A percentile compares a stretch with the other conserved stretches of the same genome.
phyloP scores from a whole-genome alignment of 2,888 invertebrate genomes.

The Hetaerina titia region DNA sequence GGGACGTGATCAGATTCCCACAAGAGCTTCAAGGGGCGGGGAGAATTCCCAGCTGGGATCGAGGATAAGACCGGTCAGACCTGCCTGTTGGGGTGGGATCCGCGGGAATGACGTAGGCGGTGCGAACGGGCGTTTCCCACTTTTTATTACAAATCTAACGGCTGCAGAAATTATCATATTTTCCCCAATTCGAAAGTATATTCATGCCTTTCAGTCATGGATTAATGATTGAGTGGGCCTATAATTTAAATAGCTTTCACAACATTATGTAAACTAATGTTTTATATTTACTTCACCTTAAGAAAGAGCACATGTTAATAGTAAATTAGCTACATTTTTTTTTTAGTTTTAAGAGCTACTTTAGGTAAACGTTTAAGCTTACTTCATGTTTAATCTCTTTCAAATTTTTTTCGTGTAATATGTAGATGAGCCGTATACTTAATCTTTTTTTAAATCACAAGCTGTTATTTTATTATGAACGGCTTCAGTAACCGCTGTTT shows the following conservation, averaged over 20 bases:
- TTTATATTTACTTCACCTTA: not conserved
- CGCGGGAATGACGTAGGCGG: not conserved
- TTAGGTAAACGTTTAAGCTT: too few relatives aligned
- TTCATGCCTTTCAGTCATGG: not conserved
- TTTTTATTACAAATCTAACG: not conserved
- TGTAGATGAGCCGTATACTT: too few relatives aligned
- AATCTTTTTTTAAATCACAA: too few relatives aligned
- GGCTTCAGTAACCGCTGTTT: too few relatives aligned
- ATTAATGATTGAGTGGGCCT: not conserved
- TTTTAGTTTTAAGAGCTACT: too few relatives aligned
- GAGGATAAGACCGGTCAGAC: too few relatives aligned
- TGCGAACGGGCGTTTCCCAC: not conserved
- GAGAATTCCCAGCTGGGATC: not conserved
- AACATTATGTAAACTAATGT: not conserved
- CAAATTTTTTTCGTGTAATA: too few relatives aligned
- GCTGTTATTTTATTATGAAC: too few relatives aligned
- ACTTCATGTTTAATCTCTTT: too few relatives aligned
- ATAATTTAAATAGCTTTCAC: not conserved
- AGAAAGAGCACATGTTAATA: too few relatives aligned
- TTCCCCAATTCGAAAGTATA: not conserved
- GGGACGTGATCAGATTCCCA: slow-evolving; percentile 39
- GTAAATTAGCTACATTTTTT: too few relatives aligned
- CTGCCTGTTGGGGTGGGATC: not conserved
- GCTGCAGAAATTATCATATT: not conserved
- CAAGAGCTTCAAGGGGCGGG: not conserved